Conservation (phyloP, 2,797 vertebrate genomes). For the Psittacula echo region DNA sequence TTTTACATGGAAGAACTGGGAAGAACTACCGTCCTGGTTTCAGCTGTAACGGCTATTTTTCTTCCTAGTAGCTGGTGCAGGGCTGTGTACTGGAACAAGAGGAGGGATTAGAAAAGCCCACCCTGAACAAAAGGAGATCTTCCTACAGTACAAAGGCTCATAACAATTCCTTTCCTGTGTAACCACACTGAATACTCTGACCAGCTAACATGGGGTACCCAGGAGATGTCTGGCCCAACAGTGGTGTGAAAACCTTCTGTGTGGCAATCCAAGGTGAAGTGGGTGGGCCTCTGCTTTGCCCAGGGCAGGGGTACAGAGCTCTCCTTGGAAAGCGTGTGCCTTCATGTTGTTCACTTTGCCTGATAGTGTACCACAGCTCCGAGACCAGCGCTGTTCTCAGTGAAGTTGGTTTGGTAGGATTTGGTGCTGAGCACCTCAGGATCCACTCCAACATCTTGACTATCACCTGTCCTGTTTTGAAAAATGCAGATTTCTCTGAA, state of each 20-base stretch:
- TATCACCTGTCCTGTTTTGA: not conserved
- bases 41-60: not conserved
- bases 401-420: rapidly evolving
- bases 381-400: rapidly evolving
- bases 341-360: not conserved
- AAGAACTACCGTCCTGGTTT: not conserved
- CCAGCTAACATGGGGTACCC: not conserved
- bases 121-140: not conserved
- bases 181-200: not conserved
- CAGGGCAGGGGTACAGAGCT: not conserved
- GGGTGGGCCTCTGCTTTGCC: not conserved
- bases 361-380: not conserved
- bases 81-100: not conserved
- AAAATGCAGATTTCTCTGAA: not conserved
- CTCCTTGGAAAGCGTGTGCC: rapidly evolving
- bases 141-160: not conserved
- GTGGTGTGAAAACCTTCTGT: not conserved
- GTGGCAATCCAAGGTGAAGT: not conserved
- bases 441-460: not conserved
- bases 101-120: not conserved
- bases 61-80: not conserved
- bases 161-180: not conserved
- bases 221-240: not conserved
- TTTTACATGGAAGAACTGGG: not conserved
- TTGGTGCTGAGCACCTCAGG: not conserved